Base-by-base conservation (phyloP, 2,113 vertebrate species). In the Eupsittula cactorum region DNA sequence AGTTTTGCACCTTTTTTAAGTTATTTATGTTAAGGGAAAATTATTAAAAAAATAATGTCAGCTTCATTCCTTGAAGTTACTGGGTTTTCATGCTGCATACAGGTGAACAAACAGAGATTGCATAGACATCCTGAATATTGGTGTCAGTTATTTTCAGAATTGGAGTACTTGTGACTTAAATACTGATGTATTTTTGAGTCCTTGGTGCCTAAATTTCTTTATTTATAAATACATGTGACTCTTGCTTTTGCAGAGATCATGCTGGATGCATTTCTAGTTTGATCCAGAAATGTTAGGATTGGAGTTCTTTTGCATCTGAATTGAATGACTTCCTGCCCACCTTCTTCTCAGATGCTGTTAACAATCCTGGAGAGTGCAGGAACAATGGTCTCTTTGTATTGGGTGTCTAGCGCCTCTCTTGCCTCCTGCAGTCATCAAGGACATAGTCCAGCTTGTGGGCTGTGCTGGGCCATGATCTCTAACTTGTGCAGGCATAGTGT, bases 311-410 rank as follows among this genome's bases (percentile, higher is more conserved):
- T 52, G 59, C 75, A 39, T 94, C 57, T 90, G 81, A 91, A 82
- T 77, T 28, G 57, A 84, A 65, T 65, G 7, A 73, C 65, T 94
- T 92, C 73, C 74, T 95, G 80, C 77, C 91, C 84, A 95, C 93
- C 91, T 95, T 68, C 68, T 93, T 71, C 69, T 91, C 86, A 83
- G 64, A 39, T 60, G 55, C 41, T 77, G 1, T 19, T 79, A 68
- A 23, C 39, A 46, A 16, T 21, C 53, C 63, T 49, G 46, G 42
- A 70, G 76, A 50, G 68, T 9, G 31, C 17, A 11, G 64, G 82
- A 86, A 82, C 86, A 97, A 50, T 11, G 13, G 27, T 68, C 29
- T 27, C 69, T 88, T 78, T 95, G 88, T 95, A 62, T 77, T 69
- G 39, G 8, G 49, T 9, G 24, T 69, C 52, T 60, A 7, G 46